These are phyloP conservation scores for Coracias cyanogaster DNA, from an alignment of 2,797 vertebrate genomes.

Conservation along the genomic window DNA sequence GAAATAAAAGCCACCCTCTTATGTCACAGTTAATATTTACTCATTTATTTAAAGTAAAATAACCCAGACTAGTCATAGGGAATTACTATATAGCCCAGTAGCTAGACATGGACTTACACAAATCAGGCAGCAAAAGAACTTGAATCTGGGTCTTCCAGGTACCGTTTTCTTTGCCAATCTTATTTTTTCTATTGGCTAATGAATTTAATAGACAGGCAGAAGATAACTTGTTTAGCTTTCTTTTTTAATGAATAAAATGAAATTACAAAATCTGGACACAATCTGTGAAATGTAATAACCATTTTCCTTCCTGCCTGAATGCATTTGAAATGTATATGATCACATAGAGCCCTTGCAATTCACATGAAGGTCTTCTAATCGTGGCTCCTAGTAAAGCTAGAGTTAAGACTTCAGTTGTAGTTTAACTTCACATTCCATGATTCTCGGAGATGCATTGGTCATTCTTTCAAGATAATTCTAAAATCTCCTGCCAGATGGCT, in stretches of 20 bases:
- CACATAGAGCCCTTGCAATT: background rate
- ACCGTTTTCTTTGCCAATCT: background rate
- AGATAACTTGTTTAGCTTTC: background rate
- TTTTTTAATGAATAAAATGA: background rate
- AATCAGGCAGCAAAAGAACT: background rate
- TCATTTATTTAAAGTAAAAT: background rate
- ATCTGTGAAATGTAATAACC: background rate
- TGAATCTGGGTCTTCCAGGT: background rate
- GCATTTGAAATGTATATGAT: background rate
- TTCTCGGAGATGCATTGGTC: slow-evolving; percentile 14
- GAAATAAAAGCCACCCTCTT: background rate
- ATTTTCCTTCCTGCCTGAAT: background rate
- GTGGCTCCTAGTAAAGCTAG: background rate
- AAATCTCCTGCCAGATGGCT: slow-evolving; percentile 58
- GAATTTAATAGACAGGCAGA: background rate
- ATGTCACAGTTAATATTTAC: background rate
- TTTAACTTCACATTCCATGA: slow-evolving; percentile 1
- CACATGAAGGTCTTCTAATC: background rate
- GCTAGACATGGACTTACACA: background rate
- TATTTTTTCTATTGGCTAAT: background rate
- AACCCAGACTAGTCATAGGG: background rate
- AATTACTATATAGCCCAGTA: background rate
- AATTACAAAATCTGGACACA: background rate
- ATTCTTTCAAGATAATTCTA: slow-evolving; percentile 40
- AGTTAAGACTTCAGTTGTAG: background rate